Percentiles rank a stretch among this genome's conserved stretches.
Conservation (phyloP, 2,888 invertebrate genomes). For the Heliconius aoede region DNA sequence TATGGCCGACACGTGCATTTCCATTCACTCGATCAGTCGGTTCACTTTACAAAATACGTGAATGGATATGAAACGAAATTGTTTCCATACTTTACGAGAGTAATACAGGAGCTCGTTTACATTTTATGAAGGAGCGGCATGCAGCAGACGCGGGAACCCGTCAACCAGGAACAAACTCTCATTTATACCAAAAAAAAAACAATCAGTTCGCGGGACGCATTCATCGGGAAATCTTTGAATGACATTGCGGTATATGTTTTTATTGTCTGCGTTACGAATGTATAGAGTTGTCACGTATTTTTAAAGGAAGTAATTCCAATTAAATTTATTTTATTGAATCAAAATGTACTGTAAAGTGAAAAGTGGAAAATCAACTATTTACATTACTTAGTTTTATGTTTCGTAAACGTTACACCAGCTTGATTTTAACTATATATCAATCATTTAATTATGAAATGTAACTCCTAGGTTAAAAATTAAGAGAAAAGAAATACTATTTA, state of each 20-base stretch:
- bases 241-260: constrained; percentile 63
- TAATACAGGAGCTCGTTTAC: constrained; percentile 68
- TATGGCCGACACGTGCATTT: constrained; percentile 51
- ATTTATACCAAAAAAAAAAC: constrained; percentile 67
- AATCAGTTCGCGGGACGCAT: constrained; percentile 58
- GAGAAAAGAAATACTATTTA: neutral
- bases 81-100: constrained; percentile 66
- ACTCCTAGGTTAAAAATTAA: neutral
- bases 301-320: neutral
- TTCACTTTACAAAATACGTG: constrained; percentile 30
- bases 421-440: too few species aligned
- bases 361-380: too few species aligned
- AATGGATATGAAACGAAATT: constrained; percentile 57
- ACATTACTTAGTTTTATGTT: neutral
- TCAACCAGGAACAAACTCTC: constrained; percentile 80
- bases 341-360: neutral
- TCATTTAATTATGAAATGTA: neutral
- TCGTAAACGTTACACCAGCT: neutral
- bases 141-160: constrained; percentile 62
- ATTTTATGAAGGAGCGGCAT: constrained; percentile 78
- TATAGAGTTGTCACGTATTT: constrained; percentile 18
- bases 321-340: neutral
- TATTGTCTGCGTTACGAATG: constrained; percentile 48
- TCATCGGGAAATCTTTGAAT: constrained; percentile 74
- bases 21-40: constrained; percentile 53